Conservation (phyloP, 2,888 invertebrate species). For the Netelia inedita region DNA sequence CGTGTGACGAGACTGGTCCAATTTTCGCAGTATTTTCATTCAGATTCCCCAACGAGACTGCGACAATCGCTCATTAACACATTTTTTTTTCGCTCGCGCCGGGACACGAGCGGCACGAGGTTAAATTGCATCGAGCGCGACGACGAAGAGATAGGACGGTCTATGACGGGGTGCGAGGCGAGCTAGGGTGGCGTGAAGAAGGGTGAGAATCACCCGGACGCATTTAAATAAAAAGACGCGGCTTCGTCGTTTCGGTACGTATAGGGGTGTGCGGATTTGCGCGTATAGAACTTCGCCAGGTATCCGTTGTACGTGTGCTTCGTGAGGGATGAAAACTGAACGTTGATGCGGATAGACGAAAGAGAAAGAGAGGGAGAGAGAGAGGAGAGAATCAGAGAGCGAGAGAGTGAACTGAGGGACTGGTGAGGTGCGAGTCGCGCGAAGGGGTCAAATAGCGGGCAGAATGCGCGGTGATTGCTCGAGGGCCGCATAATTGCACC, state of each 20-base stretch:
- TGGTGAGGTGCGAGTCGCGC: slow-evolving; percentile 56
- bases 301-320: slow-evolving; percentile 43
- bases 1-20: slow-evolving; percentile 69
- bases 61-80: slow-evolving; percentile 85
- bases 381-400: slow-evolving; percentile 62
- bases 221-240: slow-evolving; percentile 83
- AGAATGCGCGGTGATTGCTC: slow-evolving; percentile 85
- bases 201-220: slow-evolving; percentile 73
- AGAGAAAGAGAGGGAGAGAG: slow-evolving; percentile 58
- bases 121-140: slow-evolving; percentile 77
- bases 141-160: slow-evolving; percentile 72
- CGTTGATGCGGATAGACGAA: slow-evolving; percentile 40
- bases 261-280: slow-evolving; percentile 62
- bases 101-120: slow-evolving; percentile 65
- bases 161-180: slow-evolving; percentile 63
- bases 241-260: slow-evolving; percentile 69
- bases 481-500: slow-evolving; percentile 85
- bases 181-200: slow-evolving; percentile 52
- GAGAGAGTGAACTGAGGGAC: slow-evolving; percentile 63
- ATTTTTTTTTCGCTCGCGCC: slow-evolving; percentile 76
- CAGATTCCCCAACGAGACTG: slow-evolving; percentile 72
- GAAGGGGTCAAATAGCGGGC: slow-evolving; percentile 83
- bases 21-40: slow-evolving; percentile 80
- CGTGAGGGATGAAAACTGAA: slow-evolving; percentile 54
- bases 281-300: slow-evolving; percentile 42